Evolutionary conservation across 2,888 invertebrate species (phyloP).

Genomic region (Pristionchus maxplancki): DNA sequence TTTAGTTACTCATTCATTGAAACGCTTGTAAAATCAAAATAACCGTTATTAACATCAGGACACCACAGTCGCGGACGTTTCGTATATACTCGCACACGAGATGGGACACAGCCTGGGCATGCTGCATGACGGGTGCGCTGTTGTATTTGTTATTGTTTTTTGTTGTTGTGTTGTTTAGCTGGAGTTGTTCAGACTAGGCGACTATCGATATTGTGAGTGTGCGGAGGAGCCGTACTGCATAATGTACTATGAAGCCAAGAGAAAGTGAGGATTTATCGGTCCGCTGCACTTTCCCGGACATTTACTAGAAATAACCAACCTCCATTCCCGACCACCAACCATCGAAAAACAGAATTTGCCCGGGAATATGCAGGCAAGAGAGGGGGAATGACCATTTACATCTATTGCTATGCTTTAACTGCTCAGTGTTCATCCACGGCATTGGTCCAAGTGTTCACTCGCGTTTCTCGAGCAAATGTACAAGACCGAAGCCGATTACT

Average conservation of each 20-base stretch:
- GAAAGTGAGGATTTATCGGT: background rate
- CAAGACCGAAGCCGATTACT: background rate
- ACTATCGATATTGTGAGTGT: background rate
- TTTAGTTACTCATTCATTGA: too few species aligned
- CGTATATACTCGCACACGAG: constrained; percentile 95
- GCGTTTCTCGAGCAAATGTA: background rate
- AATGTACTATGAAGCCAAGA: background rate
- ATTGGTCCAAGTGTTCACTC: background rate
- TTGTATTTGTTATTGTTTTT: background rate
- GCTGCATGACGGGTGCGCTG: constrained; percentile 89
- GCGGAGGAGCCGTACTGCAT: background rate
- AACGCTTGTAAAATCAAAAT: too few species aligned
- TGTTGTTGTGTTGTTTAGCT: background rate
- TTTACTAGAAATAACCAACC: too few species aligned
- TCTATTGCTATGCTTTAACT: too few species aligned
- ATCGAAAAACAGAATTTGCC: too few species aligned
- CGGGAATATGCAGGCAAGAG: too few species aligned
- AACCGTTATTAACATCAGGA: too few species aligned
- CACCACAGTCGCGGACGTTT: background rate
- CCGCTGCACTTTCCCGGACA: too few species aligned
- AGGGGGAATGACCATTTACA: too few species aligned
- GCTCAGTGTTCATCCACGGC: background rate
- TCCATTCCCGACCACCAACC: too few species aligned
- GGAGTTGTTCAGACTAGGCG: background rate
- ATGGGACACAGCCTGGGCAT: constrained; percentile 98